phyloP scores from a whole-genome alignment of 2,888 invertebrate genomes.

The Crioceris asparagi region DNA sequence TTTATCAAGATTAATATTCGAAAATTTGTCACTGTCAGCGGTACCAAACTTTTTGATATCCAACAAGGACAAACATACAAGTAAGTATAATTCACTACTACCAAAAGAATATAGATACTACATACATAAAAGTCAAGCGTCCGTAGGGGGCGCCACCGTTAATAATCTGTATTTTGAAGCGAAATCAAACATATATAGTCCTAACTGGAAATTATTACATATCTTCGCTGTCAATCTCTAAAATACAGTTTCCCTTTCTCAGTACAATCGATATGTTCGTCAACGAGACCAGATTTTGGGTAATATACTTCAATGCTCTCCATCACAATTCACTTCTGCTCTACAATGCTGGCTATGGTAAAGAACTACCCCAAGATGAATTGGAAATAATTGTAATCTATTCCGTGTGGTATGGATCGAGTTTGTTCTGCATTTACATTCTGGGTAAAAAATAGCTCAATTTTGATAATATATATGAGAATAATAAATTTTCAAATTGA shows the following conservation, averaged over 20 bases:
- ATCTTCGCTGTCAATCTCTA: too few relatives aligned
- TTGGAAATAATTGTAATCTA: constrained; percentile 21
- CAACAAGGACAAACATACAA: not conserved
- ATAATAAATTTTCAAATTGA: too few relatives aligned
- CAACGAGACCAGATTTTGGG: constrained; percentile 9
- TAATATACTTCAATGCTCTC: constrained; percentile 18
- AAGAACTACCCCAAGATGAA: constrained; percentile 17
- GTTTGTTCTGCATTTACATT: constrained; percentile 21
- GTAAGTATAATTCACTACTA: not conserved
- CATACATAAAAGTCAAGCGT: not conserved
- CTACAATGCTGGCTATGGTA: constrained; percentile 24
- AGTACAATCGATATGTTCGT: too few relatives aligned
- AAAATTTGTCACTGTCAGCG: not conserved
- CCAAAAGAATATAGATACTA: not conserved
- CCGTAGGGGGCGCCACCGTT: too few relatives aligned
- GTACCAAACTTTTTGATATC: not conserved
- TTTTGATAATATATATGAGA: too few relatives aligned
- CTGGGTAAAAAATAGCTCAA: constrained; percentile 20
- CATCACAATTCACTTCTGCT: constrained; percentile 23
- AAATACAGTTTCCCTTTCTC: too few relatives aligned
- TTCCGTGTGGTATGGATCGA: constrained; percentile 26
- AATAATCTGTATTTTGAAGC: too few relatives aligned
- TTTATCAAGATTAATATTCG: constrained; percentile 16
- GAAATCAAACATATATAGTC: too few relatives aligned
- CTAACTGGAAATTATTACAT: too few relatives aligned